These are phyloP conservation scores for Rhopalosiphum maidis DNA, from an alignment of 1,140 invertebrate genomes.

Conservation along the genomic window DNA sequence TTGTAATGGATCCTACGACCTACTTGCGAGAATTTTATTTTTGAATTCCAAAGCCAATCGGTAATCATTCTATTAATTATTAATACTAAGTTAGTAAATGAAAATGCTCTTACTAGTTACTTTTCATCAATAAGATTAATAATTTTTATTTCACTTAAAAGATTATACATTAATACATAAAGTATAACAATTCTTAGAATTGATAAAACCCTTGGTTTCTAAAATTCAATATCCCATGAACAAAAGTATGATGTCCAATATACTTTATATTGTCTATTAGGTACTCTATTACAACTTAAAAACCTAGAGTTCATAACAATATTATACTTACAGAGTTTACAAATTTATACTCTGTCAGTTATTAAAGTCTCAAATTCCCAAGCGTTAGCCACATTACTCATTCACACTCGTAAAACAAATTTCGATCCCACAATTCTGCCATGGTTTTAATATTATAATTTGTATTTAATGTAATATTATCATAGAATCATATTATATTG, in stretches of 20 bases:
- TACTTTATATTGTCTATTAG: background rate
- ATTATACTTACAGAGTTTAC: no score
- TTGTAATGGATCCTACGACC: background rate
- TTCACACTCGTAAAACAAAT: background rate
- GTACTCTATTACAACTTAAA: background rate
- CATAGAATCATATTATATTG: background rate
- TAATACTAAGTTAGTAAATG: background rate
- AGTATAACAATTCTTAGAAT: background rate
- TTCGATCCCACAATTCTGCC: background rate
- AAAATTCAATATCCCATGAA: background rate
- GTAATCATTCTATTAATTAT: background rate
- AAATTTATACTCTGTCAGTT: background rate
- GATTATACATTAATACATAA: background rate
- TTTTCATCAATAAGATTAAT: no score
- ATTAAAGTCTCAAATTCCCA: background rate
- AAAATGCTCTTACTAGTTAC: background rate
- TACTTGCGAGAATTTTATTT: background rate
- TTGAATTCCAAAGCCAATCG: background rate
- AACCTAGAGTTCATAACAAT: background rate
- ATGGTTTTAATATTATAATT: background rate
- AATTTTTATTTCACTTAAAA: no score
- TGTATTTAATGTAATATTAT: background rate
- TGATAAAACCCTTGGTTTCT: background rate
- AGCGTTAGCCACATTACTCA: background rate
- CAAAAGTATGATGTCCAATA: background rate